Base-by-base conservation (phyloP, 2,888 invertebrate genomes). In the Sepioteuthis lessoniana region DNA sequence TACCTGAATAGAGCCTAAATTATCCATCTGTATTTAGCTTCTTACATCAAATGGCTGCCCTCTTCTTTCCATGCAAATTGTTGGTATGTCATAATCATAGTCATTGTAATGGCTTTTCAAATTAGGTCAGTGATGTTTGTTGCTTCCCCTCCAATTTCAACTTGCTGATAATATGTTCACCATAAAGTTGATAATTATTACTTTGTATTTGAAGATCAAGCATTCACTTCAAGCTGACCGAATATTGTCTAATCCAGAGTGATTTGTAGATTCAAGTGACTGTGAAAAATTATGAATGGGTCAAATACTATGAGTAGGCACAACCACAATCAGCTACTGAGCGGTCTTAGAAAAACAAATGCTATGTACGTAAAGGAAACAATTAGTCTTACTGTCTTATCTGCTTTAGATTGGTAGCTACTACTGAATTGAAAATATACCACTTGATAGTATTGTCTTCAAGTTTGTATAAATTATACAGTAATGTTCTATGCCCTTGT, bases 51-150 rank as follows among this genome's bases (percentile, higher is more conserved):
- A 47, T 92, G 92, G 92, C 31, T 47, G 16, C 47, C 92, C 35
- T 38, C 47, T 92, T 91, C 91, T 38, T 8, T 16, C 91, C 25
- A 50, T 47, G 38, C n/a, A 46, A 42, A 92, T 46, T 47, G 76
- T 76, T 76, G 76, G 76, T 76, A 76, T 76, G 76, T 76, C 35
- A 76, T 76, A 76, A 76, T 76, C n/a, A 76, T 76, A 76, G 76
- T 35, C n/a, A 76, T 76, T 76, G 76, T 13, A 35, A 76, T 76
- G n/a, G 16, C n/a, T 76, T n/a, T 31, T 16, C n/a, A 76, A 76
- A 76, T 35, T 13, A 76, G 76, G 76, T 76, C 76, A 76, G 35
- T 76, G 76, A 76, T 76, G 76, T 76, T 35, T 13, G 16, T 25
- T 25, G 25, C 55, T 25, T 25, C 55, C 55, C 55, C 42, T 55